These are phyloP conservation scores for Zosterops lateralis DNA, from an alignment of 2,113 vertebrate genomes.

Conservation along the genomic window DNA sequence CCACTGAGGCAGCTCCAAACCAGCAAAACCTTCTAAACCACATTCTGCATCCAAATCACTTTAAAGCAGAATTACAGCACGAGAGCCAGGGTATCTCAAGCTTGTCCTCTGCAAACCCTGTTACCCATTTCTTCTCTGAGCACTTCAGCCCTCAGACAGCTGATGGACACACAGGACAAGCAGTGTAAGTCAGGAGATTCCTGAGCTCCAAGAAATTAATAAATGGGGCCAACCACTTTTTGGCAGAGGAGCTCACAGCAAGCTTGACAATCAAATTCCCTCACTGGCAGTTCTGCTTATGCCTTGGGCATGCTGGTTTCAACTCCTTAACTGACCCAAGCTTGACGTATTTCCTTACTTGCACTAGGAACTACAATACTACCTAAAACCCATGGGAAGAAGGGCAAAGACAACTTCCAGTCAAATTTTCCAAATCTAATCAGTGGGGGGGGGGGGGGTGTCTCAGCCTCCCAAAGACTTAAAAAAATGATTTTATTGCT, in stretches of 20 bases:
- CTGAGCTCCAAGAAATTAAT: not conserved
- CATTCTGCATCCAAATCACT: not conserved
- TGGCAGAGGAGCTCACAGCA: not conserved
- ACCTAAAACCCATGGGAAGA: not conserved
- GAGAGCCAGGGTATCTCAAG: not conserved
- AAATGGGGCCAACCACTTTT: not conserved
- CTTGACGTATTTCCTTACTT: not conserved
- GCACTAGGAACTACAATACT: not conserved
- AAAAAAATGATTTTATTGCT: not conserved
- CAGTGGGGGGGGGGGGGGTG: not conserved
- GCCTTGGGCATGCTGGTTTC: not conserved
- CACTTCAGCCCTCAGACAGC: not conserved
- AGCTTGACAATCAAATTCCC: not conserved
- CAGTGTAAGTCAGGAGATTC: not conserved
- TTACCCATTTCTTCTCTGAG: not conserved
- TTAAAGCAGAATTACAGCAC: not conserved
- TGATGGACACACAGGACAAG: accelerated
- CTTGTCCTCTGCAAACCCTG: not conserved
- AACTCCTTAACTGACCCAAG: not conserved
- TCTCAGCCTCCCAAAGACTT: not conserved
- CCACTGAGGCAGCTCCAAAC: not conserved
- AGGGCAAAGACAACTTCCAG: not conserved
- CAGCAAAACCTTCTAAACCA: not conserved
- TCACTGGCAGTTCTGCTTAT: not conserved
- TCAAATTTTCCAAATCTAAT: not conserved